Base-by-base conservation (phyloP, 2,113 vertebrate species). In the Zapus hudsonius region DNA sequence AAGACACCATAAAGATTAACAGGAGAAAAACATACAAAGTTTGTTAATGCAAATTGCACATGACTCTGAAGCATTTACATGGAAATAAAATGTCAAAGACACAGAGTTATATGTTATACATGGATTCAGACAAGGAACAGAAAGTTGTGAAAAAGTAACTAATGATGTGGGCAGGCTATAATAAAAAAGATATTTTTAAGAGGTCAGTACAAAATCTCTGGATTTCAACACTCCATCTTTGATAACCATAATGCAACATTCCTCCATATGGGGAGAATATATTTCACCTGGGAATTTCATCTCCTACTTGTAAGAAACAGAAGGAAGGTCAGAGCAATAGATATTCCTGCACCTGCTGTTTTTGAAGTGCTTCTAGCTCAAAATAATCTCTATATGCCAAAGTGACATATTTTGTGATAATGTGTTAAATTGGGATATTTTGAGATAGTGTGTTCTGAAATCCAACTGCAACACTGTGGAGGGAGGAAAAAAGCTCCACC, bases 341-440 rank as follows among this genome's bases (percentile, higher is more conserved):
- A 47, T 80, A 70, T 25, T 55, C 67, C 22, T 78, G 69, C 33
- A 86, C 61, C 75, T 94, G 44, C 66, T 90, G 52, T 75, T 82
- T 94, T 59, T 69, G 63, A 91, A 69, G 27, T 81, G 44, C 12
- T 33, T 80, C 81, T 61, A 61, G 5, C 47, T 86, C 38, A 86
- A 86, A 90, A 90, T 79, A 61, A 81, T 75, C 86, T 75, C 86
- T 69, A 69, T 59, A 67, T 59, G 27, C 33, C 33, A 66, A 74
- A 86, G 25, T 47, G 59, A 57, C 63, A 81, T 72, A 72, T 66
- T 92, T 64, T 7, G 29, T 29, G 47, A 40, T 69, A 33, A 15
- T 44, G 33, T 85, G 29, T 33, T 47, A 36, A 64, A 92, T 59
- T 67, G 47, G 36, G 15, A 3, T 83, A 76, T 89, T 93, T 93